Conservation (phyloP, 2,113 vertebrate genomes). For the Eupsittula cactorum region DNA sequence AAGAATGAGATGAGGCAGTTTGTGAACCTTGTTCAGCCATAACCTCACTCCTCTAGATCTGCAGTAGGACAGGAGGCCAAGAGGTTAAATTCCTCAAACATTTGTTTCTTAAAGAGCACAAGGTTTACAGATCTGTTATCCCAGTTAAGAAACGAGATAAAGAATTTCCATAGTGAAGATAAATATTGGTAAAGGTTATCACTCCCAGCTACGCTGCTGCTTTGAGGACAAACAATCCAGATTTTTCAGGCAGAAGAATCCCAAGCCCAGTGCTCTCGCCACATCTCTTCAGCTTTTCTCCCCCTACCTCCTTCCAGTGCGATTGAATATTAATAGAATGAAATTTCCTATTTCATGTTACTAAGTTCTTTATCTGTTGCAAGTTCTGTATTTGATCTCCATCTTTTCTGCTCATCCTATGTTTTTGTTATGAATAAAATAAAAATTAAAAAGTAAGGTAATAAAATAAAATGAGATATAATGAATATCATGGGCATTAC, state of each 20-base stretch:
- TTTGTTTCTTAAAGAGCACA: background rate
- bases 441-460: conserved; percentile 57
- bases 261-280: background rate
- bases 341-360: conserved; percentile 44
- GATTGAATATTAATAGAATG: conserved; percentile 38
- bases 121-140: background rate
- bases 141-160: background rate
- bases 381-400: conserved; percentile 10
- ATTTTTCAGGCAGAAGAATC: background rate
- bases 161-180: background rate
- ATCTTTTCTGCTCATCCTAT: conserved; percentile 12
- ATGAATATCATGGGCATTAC: conserved; percentile 38
- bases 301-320: background rate
- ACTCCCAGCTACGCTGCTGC: background rate
- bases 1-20: background rate
- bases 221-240: background rate
- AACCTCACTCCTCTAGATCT: background rate
- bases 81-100: background rate
- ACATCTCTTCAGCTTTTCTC: background rate
- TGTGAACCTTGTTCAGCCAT: background rate
- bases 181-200: background rate
- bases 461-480: conserved; percentile 57
- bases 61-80: background rate
- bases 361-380: conserved; percentile 21
- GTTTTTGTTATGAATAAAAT: conserved; percentile 56